Conservation (phyloP, 2,113 vertebrate species). For the Gila orcuttii region DNA sequence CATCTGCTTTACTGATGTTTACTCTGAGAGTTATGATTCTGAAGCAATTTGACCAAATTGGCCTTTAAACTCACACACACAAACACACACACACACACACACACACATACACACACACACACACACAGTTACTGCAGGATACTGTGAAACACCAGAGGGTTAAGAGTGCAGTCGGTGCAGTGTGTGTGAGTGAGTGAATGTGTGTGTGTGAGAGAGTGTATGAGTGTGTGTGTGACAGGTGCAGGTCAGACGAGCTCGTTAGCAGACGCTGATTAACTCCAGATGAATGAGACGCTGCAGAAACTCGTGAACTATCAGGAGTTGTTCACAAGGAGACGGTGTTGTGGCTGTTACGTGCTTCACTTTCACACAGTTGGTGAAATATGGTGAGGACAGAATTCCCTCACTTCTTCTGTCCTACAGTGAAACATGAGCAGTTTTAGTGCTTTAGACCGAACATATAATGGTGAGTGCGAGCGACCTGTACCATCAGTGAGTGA, state of each 20-base stretch:
- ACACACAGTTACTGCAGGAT: not conserved
- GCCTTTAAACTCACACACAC: not conserved
- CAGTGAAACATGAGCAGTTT: too few relatives aligned
- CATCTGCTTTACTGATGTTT: conserved; percentile 3
- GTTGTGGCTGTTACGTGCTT: too few relatives aligned
- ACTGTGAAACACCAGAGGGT: not conserved
- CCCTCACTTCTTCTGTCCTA: not conserved
- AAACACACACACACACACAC: not conserved
- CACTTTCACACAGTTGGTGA: too few relatives aligned
- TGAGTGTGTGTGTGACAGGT: too few relatives aligned
- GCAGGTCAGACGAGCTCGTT: too few relatives aligned
- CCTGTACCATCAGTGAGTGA: too few relatives aligned
- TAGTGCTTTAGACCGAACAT: too few relatives aligned
- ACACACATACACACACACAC: not conserved
- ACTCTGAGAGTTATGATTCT: not conserved
- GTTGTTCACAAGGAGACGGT: too few relatives aligned
- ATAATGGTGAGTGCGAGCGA: too few relatives aligned
- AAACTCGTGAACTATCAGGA: too few relatives aligned
- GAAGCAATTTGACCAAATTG: conserved; percentile 30
- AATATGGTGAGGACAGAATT: too few relatives aligned
- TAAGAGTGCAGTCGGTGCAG: not conserved
- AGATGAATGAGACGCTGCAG: conserved; percentile 35
- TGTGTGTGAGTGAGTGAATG: not conserved
- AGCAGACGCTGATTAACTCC: conserved; percentile 44
- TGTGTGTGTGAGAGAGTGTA: not conserved